These are phyloP conservation scores for Carassius auratus DNA, from an alignment of 2,113 vertebrate species.

Conservation along the genomic window DNA sequence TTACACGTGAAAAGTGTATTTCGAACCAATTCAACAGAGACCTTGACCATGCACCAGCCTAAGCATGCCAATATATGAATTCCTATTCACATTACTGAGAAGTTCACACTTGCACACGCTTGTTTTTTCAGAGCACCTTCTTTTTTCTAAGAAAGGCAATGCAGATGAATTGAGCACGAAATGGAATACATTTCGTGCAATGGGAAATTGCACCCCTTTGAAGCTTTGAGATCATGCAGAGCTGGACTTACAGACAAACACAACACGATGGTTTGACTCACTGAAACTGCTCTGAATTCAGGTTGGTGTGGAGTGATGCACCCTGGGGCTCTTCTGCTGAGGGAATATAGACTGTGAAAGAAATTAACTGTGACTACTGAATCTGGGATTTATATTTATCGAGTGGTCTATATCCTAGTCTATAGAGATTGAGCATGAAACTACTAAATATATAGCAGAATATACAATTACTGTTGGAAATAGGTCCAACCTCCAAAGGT, in stretches of 20 bases:
- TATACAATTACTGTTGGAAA: not conserved
- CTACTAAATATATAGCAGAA: not conserved
- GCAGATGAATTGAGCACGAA: not conserved
- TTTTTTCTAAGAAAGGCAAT: not conserved
- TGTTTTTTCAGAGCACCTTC: not conserved
- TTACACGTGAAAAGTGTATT: not conserved
- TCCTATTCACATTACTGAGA: not conserved
- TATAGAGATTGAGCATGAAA: not conserved
- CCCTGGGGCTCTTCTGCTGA: not conserved
- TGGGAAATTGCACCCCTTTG: not conserved
- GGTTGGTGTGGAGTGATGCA: not conserved
- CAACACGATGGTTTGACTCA: not conserved
- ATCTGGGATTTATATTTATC: not conserved
- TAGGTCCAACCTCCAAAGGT: not conserved
- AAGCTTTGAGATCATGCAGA: constrained; percentile 10
- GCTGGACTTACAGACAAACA: constrained; percentile 20
- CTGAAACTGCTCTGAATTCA: not conserved
- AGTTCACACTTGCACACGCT: not conserved
- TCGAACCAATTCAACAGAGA: not conserved
- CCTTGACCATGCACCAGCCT: not conserved
- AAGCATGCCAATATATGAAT: not conserved
- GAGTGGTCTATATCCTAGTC: no score
- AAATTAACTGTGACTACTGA: not conserved
- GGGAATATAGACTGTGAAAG: not conserved
- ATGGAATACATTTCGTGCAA: not conserved